Evolutionary conservation across 2,113 vertebrate species (phyloP).

Genomic region (Electrona antarctica): DNA sequence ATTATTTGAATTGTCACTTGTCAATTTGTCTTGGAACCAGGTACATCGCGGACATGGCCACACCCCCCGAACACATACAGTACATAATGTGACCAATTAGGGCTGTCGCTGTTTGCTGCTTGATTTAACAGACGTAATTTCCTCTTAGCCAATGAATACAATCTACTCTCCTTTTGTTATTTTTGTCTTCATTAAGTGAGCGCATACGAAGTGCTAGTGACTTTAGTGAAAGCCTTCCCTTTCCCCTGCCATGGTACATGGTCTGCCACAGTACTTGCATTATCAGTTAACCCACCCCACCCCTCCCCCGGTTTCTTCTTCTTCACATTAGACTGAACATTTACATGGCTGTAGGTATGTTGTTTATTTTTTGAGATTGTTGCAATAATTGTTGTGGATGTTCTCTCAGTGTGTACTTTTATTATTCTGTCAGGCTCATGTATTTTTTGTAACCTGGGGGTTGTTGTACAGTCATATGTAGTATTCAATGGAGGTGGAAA

Average conservation of each 20-base stretch:
- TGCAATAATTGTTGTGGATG: conserved; percentile 78
- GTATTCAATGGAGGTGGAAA: conserved; percentile 60
- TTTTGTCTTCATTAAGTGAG: conserved; percentile 51
- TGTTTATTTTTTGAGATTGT: conserved; percentile 75
- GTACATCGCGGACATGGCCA: conserved; percentile 57
- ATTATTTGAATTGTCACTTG: conserved; percentile 24
- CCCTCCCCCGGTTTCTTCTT: conserved; percentile 38
- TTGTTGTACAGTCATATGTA: conserved; percentile 65
- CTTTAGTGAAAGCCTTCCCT: conserved; percentile 60
- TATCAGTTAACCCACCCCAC: conserved; percentile 12
- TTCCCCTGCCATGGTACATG: conserved; percentile 28
- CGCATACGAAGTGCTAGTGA: conserved; percentile 63
- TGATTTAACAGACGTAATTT: conserved; percentile 49
- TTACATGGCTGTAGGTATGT: conserved; percentile 69
- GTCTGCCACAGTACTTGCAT: conserved; percentile 74
- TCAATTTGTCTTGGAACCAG: conserved; percentile 73
- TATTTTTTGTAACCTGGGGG: conserved; percentile 63
- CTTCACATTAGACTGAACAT: conserved; percentile 60
- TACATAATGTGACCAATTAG: conserved; percentile 62
- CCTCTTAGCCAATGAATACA: conserved; percentile 60
- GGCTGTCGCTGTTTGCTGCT: conserved; percentile 70
- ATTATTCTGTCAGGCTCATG: conserved; percentile 61
- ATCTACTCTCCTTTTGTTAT: conserved; percentile 38
- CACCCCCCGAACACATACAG: conserved; percentile 56
- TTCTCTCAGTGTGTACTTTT: conserved; percentile 68